Evolutionary conservation across 2,797 vertebrate species (phyloP).

Genomic region (Danio tinwini): DNA sequence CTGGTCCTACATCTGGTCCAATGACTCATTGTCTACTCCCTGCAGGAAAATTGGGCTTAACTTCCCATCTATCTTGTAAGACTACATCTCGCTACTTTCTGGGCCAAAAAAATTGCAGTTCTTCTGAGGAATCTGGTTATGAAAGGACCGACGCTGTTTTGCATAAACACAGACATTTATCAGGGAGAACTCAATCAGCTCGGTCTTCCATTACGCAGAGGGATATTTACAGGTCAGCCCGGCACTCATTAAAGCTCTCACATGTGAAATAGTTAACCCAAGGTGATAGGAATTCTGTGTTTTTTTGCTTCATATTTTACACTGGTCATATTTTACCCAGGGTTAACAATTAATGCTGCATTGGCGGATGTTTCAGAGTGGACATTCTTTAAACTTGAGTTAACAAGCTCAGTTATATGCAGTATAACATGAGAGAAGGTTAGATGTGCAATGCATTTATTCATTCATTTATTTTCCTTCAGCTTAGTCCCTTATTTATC

Average conservation of each 20-base stretch:
- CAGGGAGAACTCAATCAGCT: not conserved
- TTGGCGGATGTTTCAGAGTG: too few species aligned
- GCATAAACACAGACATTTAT: slow-evolving; percentile 20
- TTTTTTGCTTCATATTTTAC: too few species aligned
- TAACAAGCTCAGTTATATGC: too few species aligned
- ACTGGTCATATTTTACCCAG: too few species aligned
- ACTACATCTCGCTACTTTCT: slow-evolving; percentile 36
- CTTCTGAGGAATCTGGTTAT: slow-evolving; percentile 21
- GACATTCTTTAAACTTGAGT: too few species aligned
- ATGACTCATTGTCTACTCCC: slow-evolving; percentile 48
- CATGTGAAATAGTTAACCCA: not conserved
- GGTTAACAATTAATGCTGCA: too few species aligned
- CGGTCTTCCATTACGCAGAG: slow-evolving; percentile 15
- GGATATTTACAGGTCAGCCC: slow-evolving; percentile 15
- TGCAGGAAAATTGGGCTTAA: slow-evolving; percentile 41
- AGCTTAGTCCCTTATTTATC: too few species aligned
- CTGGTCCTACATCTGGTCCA: slow-evolving; percentile 42
- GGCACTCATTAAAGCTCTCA: not conserved
- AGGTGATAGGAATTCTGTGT: too few species aligned
- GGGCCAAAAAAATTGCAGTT: slow-evolving; percentile 30
- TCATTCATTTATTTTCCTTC: too few species aligned
- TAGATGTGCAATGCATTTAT: too few species aligned
- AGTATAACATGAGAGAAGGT: too few species aligned
- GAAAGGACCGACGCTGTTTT: slow-evolving; percentile 23
- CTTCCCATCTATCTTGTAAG: slow-evolving; percentile 48